phyloP scores from a whole-genome alignment of 2,113 vertebrate species.

The Tragulus kanchil region DNA sequence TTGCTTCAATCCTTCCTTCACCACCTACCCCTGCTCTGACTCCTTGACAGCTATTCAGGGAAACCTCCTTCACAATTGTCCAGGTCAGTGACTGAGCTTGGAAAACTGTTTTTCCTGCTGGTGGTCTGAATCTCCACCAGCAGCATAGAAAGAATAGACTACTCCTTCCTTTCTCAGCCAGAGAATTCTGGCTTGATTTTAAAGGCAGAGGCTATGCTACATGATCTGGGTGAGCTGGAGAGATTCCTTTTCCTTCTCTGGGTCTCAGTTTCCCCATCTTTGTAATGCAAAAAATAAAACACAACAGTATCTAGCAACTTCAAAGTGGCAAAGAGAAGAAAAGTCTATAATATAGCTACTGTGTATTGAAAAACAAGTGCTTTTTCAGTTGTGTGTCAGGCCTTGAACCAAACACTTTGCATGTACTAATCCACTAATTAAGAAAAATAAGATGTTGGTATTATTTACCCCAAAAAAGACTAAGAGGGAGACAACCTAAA shows the following conservation, averaged over 20 bases:
- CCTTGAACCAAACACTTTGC: background rate
- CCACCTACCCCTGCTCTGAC: background rate
- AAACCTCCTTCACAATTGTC: background rate
- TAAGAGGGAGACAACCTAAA: background rate
- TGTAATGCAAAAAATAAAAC: background rate
- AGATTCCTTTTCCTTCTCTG: background rate
- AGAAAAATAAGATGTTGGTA: background rate
- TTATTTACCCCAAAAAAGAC: constrained; percentile 14
- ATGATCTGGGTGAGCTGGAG: background rate
- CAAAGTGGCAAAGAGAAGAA: background rate
- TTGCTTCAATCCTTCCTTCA: background rate
- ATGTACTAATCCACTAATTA: background rate
- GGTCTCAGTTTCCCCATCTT: background rate
- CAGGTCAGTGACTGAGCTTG: background rate
- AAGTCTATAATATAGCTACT: background rate
- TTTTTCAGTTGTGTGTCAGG: background rate
- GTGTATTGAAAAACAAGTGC: background rate
- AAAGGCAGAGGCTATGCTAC: background rate
- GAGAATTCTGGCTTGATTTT: background rate
- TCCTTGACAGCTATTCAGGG: background rate
- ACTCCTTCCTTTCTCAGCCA: background rate
- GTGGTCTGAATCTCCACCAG: background rate
- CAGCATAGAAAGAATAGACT: no score
- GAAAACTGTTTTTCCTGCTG: background rate
- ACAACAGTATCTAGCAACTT: background rate